Conservation (phyloP, 2,888 invertebrate species). For the Mesorhabditis sp. region DNA sequence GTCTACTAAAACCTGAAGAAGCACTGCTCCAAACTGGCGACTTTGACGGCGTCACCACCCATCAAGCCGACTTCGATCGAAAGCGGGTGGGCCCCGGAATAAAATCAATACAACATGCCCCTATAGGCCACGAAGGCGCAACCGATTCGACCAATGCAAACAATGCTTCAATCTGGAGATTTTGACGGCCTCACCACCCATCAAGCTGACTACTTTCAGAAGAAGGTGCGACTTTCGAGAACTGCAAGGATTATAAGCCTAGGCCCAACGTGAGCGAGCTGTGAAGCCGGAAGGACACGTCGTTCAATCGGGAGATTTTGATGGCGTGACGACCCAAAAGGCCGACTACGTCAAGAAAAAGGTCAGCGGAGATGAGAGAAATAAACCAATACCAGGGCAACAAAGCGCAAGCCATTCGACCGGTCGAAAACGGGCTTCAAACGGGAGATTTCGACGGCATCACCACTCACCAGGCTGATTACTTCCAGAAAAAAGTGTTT, state of each 20-base stretch:
- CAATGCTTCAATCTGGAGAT: not conserved
- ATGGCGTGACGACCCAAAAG: conserved; percentile 29
- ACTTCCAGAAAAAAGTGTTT: not conserved
- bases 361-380: conserved; percentile 10
- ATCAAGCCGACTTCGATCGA: conserved; percentile 15
- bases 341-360: conserved; percentile 28
- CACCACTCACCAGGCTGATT: conserved; percentile 11
- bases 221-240: too few relatives aligned
- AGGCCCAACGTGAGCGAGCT: conserved; percentile 20
- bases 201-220: not conserved
- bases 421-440: conserved; percentile 9
- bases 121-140: too few relatives aligned
- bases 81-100: conserved; percentile 6
- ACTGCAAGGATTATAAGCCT: too few relatives aligned
- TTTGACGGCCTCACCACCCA: not conserved
- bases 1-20: not conserved
- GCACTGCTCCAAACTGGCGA: conserved; percentile 12
- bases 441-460: conserved; percentile 12
- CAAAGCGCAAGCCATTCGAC: conserved; percentile 8
- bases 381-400: not conserved
- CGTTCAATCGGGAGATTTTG: conserved; percentile 30
- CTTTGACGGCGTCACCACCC: conserved; percentile 15
- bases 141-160: too few relatives aligned
- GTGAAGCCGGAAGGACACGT: conserved; percentile 18
- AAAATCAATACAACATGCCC: too few relatives aligned